These are phyloP conservation scores for Kuschelorhynchus macadamiae DNA, from an alignment of 2,888 invertebrate genomes.

Conservation along the genomic window DNA sequence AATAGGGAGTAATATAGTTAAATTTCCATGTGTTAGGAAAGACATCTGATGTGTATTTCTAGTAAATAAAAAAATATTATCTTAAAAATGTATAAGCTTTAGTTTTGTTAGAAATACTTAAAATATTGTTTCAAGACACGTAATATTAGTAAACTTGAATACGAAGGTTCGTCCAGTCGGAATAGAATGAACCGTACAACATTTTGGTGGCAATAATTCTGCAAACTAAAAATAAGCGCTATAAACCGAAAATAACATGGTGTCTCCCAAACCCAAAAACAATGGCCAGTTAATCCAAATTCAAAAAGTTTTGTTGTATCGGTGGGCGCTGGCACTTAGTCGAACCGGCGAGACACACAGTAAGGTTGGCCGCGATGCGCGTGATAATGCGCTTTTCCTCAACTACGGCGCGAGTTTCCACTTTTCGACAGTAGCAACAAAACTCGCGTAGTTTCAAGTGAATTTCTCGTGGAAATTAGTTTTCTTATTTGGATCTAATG, in stretches of 20 bases:
- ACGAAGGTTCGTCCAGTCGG: too few species aligned
- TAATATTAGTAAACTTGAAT: too few species aligned
- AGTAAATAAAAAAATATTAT: too few species aligned
- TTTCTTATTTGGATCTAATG: constrained; percentile 58
- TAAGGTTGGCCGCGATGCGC: constrained; percentile 50
- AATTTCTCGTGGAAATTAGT: constrained; percentile 50
- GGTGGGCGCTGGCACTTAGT: constrained; percentile 43
- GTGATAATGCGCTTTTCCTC: constrained; percentile 51
- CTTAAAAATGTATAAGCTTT: too few species aligned
- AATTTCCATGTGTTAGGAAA: too few species aligned
- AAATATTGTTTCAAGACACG: too few species aligned
- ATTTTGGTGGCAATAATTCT: constrained; percentile 3
- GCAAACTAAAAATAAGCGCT: constrained; percentile 33
- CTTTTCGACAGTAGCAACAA: constrained; percentile 57
- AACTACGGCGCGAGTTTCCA: constrained; percentile 55
- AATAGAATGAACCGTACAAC: background rate
- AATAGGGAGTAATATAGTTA: too few species aligned
- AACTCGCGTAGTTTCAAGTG: constrained; percentile 56
- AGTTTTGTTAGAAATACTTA: too few species aligned
- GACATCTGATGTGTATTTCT: too few species aligned
- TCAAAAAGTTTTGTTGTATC: constrained; percentile 15
- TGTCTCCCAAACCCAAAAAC: constrained; percentile 23
- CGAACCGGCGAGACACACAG: constrained; percentile 39
- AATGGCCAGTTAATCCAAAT: constrained; percentile 13
- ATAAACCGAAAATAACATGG: constrained; percentile 24